Conservation (phyloP, 2,888 invertebrate genomes). For the Shargacucullia verbasci region DNA sequence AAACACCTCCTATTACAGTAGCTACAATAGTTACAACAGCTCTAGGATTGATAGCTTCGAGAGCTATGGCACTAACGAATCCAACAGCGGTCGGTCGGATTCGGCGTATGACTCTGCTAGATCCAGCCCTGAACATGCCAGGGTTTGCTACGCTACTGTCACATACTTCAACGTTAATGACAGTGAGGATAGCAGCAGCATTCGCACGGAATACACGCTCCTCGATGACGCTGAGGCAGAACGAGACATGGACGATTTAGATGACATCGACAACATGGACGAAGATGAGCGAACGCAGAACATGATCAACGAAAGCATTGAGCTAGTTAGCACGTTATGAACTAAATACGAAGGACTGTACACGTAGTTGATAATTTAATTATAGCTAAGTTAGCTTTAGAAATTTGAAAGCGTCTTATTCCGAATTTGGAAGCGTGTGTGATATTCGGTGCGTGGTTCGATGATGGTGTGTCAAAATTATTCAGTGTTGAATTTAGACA, state of each 20-base stretch:
- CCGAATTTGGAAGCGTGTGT: constrained; percentile 49
- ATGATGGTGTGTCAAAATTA: constrained; percentile 39
- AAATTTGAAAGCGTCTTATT: constrained; percentile 24
- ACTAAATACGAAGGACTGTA: constrained; percentile 37
- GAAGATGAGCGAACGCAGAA: constrained; percentile 81
- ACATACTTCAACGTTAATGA: constrained; percentile 84
- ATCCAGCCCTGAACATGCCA: constrained; percentile 73
- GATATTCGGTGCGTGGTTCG: constrained; percentile 55
- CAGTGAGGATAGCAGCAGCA: constrained; percentile 84
- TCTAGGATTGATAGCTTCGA: constrained; percentile 75
- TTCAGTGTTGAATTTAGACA: constrained; percentile 14
- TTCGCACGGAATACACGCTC: constrained; percentile 82
- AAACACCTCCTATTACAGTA: constrained; percentile 73
- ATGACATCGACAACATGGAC: constrained; percentile 61
- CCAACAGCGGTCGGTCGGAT: constrained; percentile 71
- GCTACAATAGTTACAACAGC: constrained; percentile 77
- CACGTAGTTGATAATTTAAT: constrained; percentile 9
- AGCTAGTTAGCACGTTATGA: constrained; percentile 83
- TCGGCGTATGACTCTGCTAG: constrained; percentile 84
- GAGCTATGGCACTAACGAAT: constrained; percentile 71
- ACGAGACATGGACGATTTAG: constrained; percentile 57
- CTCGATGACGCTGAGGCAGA: constrained; percentile 76
- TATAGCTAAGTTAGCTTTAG: constrained; percentile 6
- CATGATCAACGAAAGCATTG: constrained; percentile 83
- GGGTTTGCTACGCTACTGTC: constrained; percentile 82